Conservation (phyloP, 2,113 vertebrate genomes). For the Polypterus senegalus region DNA sequence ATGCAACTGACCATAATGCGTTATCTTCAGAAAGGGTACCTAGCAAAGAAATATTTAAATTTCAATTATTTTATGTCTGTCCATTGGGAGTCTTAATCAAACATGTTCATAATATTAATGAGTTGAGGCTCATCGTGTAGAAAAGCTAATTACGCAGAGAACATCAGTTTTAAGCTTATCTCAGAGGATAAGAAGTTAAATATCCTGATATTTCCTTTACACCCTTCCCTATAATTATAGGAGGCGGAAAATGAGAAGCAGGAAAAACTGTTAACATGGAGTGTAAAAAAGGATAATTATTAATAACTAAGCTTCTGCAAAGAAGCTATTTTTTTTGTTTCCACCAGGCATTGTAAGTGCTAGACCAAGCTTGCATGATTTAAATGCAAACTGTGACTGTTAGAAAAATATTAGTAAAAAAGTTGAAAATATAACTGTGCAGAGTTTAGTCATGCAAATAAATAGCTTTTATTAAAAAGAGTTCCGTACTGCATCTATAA, state of each 20-base stretch:
- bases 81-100: conserved; percentile 14
- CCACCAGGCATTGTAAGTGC: too few species aligned
- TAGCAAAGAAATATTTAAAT: conserved; percentile 8
- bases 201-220: conserved; percentile 30
- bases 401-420: too few species aligned
- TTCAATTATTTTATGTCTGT: conserved; percentile 25
- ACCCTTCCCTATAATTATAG: conserved; percentile 36
- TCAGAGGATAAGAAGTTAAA: conserved; percentile 38
- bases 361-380: too few species aligned
- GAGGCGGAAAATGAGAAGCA: conserved; percentile 30
- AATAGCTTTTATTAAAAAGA: too few species aligned
- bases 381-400: too few species aligned
- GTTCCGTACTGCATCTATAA: too few species aligned
- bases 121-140: conserved; percentile 30
- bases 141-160: conserved; percentile 42
- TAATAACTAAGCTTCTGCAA: too few species aligned
- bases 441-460: too few species aligned
- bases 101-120: conserved; percentile 42
- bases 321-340: too few species aligned
- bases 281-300: too few species aligned
- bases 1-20: conserved; percentile 10
- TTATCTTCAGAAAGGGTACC: conserved; percentile 8
- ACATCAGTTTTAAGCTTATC: conserved; percentile 30
- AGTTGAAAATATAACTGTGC: too few species aligned
- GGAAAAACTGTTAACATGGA: too few species aligned